These are phyloP conservation scores for Leptonema lineaticorne DNA, from an alignment of 1,140 invertebrate species.

Conservation along the genomic window DNA sequence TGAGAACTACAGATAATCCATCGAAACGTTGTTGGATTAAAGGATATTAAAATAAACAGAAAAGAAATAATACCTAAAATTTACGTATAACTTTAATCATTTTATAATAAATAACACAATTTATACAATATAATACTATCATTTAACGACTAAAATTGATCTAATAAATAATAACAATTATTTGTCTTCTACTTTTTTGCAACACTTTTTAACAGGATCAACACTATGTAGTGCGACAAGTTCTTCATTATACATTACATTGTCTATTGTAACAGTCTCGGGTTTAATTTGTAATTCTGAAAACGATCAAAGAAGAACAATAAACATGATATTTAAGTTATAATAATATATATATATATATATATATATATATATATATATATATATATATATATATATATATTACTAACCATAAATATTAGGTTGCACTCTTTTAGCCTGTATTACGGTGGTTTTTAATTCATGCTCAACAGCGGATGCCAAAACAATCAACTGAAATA, in stretches of 20 bases:
- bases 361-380: too few species aligned
- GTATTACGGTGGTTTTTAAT: constrained; percentile 64
- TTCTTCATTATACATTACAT: constrained; percentile 32
- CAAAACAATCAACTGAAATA: constrained; percentile 62
- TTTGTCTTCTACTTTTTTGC: neutral
- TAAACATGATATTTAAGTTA: too few species aligned
- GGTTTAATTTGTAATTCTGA: constrained; percentile 29
- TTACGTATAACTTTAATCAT: too few species aligned
- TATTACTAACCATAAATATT: constrained; percentile 59
- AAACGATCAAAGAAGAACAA: too few species aligned
- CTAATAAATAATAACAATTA: neutral
- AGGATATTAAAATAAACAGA: too few species aligned
- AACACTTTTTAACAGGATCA: neutral
- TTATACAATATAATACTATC: too few species aligned
- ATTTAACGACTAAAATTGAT: too few species aligned
- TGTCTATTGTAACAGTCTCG: constrained; percentile 35
- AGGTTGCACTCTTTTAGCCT: constrained; percentile 61
- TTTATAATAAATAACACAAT: too few species aligned
- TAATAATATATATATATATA: too few species aligned
- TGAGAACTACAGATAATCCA: too few species aligned
- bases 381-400: neutral
- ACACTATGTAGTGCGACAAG: neutral
- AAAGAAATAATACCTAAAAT: too few species aligned
- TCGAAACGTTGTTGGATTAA: too few species aligned
- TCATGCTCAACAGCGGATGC: constrained; percentile 64